Percentiles rank a stretch among this genome's conserved stretches.
These are phyloP conservation scores for Zingel zingel DNA, from an alignment of 2,113 vertebrate genomes.

Conservation along the genomic window DNA sequence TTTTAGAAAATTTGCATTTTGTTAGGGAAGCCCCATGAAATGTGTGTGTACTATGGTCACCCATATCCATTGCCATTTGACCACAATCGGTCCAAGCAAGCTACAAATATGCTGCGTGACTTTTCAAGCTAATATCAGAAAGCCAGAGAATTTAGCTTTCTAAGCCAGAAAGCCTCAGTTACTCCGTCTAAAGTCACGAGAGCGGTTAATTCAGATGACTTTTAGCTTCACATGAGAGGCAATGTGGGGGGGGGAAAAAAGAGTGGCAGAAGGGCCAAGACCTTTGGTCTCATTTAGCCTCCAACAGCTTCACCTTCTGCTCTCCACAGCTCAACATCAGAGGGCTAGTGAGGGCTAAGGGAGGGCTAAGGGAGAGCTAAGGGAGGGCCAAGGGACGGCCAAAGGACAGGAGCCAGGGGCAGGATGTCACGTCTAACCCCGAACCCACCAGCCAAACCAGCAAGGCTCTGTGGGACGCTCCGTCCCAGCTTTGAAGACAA, in stretches of 20 bases:
- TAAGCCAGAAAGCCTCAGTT: not conserved
- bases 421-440: constrained; percentile 83
- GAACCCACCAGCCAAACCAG: constrained; percentile 74
- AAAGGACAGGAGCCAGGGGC: constrained; percentile 73
- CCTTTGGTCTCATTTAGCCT: constrained; percentile 79
- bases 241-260: not conserved
- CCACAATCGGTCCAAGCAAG: constrained; percentile 5
- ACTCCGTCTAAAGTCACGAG: constrained; percentile 15
- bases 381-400: constrained; percentile 57
- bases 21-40: not conserved
- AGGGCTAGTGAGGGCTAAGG: constrained; percentile 57
- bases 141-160: not conserved
- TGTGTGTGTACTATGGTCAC: not conserved
- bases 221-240: constrained; percentile 36
- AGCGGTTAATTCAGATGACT: constrained; percentile 39
- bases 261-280: constrained; percentile 69
- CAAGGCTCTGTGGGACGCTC: constrained; percentile 70
- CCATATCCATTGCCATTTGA: constrained; percentile 8
- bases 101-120: not conserved
- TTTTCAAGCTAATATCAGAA: constrained; percentile 14
- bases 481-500: constrained; percentile 74
- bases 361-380: constrained; percentile 48
- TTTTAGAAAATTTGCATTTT: not conserved
- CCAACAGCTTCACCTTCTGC: constrained; percentile 80
- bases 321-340: constrained; percentile 74